Evolutionary conservation across 2,888 invertebrate genomes (phyloP).

Genomic region (Cantharis nigra): DNA sequence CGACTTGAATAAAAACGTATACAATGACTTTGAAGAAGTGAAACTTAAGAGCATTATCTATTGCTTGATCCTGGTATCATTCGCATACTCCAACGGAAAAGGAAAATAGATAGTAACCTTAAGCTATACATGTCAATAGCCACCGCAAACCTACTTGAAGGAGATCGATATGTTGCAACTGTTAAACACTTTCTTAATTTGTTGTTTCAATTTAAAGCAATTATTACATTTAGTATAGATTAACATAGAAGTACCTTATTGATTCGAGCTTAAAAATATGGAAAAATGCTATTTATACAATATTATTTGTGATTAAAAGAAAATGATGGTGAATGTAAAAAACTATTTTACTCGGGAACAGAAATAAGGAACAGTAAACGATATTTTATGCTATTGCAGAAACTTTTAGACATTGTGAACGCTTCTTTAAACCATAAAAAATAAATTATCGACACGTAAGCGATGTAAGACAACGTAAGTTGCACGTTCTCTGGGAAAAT

Average conservation of each 20-base stretch:
- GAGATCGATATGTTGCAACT: background rate
- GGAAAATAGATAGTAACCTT: background rate
- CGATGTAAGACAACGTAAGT: background rate
- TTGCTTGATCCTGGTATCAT: background rate
- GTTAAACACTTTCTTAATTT: background rate
- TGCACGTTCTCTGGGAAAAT: constrained; percentile 15
- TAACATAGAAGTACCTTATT: background rate
- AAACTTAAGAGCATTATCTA: background rate
- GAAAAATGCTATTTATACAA: background rate
- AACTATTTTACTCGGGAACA: background rate
- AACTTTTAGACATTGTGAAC: background rate
- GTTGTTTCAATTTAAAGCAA: background rate
- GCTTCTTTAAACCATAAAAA: background rate
- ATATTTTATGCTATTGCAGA: background rate
- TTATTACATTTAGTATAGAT: background rate
- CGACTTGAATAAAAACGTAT: background rate
- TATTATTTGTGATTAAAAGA: background rate
- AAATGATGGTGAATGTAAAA: background rate
- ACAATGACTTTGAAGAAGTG: background rate
- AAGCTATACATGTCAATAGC: background rate
- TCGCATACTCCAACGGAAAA: background rate
- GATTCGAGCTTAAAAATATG: background rate
- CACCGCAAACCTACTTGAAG: background rate
- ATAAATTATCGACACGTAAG: background rate
- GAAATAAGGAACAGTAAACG: background rate